Conservation (phyloP, 2,888 invertebrate species). For the Chouioia cunea region DNA sequence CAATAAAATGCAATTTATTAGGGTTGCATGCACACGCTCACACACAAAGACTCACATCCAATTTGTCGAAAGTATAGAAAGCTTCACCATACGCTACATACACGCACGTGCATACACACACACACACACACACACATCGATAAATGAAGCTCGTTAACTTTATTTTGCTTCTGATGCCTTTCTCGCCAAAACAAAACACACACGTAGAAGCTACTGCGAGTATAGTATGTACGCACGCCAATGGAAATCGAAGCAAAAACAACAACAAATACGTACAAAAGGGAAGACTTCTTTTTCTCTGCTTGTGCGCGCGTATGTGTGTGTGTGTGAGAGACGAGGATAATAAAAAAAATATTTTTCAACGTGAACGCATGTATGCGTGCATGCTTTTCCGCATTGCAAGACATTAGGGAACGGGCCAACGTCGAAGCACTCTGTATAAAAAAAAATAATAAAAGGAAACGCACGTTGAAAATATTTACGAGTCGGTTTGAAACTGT, state of each 20-base stretch:
- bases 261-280: neutral
- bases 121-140: constrained; percentile 13
- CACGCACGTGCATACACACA: neutral
- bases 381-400: constrained; percentile 15
- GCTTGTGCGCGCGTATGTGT: no score
- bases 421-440: no score
- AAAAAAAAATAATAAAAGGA: constrained; percentile 2
- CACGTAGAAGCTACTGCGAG: neutral
- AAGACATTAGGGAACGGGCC: constrained; percentile 12
- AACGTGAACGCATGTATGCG: neutral
- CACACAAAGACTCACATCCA: neutral
- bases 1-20: constrained; percentile 38
- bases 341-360: neutral
- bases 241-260: no score
- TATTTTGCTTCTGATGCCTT: constrained; percentile 15
- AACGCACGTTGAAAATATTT: constrained; percentile 15
- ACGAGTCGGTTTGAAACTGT: constrained; percentile 4
- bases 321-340: neutral
- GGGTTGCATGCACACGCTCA: constrained; percentile 12
- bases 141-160: constrained; percentile 39
- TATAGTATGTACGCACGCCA: neutral
- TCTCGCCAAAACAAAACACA: constrained; percentile 10
- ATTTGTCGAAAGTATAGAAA: no score
- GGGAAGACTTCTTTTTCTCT: neutral
- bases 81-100: no score